Conservation (phyloP, 2,888 invertebrate species). For the Norana najaformis region DNA sequence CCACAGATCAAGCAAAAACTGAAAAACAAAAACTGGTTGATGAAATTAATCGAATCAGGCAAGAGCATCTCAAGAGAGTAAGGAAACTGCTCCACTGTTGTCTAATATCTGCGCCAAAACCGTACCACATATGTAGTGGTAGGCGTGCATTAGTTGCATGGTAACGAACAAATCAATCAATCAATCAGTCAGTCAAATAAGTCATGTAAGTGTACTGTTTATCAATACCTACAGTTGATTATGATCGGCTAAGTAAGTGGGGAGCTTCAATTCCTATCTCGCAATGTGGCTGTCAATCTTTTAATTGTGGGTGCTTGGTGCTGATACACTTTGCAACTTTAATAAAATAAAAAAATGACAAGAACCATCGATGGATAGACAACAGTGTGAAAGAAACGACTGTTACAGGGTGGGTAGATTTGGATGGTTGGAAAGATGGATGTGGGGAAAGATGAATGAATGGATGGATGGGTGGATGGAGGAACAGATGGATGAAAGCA, state of each 20-base stretch:
- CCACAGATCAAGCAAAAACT: neutral
- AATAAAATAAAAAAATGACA: neutral
- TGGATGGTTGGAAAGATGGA: neutral
- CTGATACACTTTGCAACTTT: neutral
- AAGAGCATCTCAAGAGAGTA: neutral
- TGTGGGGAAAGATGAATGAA: neutral
- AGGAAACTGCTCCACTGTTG: neutral
- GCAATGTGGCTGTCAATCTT: neutral
- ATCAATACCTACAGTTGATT: neutral
- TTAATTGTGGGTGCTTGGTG: neutral
- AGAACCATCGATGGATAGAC: neutral
- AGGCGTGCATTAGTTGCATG: neutral
- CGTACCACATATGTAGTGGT: neutral
- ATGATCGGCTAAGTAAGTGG: neutral
- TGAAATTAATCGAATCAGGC: neutral
- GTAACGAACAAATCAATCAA: neutral
- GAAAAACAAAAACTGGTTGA: constrained; percentile 16
- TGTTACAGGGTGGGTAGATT: neutral
- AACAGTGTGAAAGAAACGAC: neutral
- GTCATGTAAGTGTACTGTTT: neutral
- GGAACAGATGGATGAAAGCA: neutral
- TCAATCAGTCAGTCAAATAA: neutral
- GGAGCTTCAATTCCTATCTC: neutral
- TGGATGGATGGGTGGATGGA: neutral
- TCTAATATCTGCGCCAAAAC: neutral